Conservation (phyloP, 2,113 vertebrate species). For the Parus major region DNA sequence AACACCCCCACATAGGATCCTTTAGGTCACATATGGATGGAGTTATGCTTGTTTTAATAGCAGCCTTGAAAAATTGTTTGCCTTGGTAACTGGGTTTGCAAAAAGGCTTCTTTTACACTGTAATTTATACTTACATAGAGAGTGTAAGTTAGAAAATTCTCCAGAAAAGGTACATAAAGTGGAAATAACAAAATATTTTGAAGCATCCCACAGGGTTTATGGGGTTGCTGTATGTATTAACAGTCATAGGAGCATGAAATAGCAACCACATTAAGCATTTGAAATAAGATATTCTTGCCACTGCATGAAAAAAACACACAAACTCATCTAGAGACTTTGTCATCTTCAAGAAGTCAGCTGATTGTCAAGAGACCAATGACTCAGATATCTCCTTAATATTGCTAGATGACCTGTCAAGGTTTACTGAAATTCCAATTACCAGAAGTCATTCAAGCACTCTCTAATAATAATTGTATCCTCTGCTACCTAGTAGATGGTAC, state of each 20-base stretch:
- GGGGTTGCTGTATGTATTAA: not conserved
- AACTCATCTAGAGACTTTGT: not conserved
- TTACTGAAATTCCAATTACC: conserved; percentile 41
- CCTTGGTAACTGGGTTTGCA: not conserved
- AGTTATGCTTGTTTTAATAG: not conserved
- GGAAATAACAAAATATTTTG: not conserved
- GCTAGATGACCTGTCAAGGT: not conserved
- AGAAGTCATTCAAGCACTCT: conserved; percentile 5
- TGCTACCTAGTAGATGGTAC: not conserved
- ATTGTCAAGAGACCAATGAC: not conserved
- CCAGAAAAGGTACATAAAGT: not conserved
- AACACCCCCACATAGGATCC: not conserved
- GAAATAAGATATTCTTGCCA: not conserved
- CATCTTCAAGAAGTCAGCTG: not conserved
- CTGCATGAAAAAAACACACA: not conserved
- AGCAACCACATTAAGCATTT: not conserved
- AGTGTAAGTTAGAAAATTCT: not conserved
- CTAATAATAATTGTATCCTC: not conserved
- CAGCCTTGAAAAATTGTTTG: not conserved
- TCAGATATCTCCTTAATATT: not conserved
- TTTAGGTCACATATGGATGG: not conserved
- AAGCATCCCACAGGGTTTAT: not conserved
- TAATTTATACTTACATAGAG: not conserved
- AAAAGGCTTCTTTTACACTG: not conserved
- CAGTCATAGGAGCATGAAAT: not conserved